Evolutionary conservation across 2,888 invertebrate species (phyloP).

Genomic region (Chloroclysta siterata): DNA sequence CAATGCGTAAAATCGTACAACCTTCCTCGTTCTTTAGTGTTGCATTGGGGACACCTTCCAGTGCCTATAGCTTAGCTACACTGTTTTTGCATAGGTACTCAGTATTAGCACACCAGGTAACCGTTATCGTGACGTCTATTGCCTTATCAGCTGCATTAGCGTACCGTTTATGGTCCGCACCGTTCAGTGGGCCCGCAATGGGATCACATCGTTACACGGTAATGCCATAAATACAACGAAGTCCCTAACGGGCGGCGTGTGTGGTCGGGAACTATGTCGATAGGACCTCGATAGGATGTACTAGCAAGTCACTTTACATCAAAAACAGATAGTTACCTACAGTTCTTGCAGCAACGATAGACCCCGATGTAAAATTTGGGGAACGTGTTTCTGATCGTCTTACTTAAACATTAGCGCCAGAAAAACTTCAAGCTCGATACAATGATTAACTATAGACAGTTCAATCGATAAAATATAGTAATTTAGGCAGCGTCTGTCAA

Average conservation of each 20-base stretch:
- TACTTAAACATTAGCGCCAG: too few relatives aligned
- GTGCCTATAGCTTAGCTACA: slow-evolving; percentile 28
- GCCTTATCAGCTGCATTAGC: slow-evolving; percentile 45
- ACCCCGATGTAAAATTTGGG: too few relatives aligned
- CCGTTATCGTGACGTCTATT: slow-evolving; percentile 52
- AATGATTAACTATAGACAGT: too few relatives aligned
- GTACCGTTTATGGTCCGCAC: slow-evolving; percentile 40
- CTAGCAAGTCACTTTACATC: slow-evolving; percentile 42
- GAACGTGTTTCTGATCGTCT: too few relatives aligned
- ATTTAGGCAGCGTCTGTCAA: background rate
- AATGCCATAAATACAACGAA: slow-evolving; percentile 27
- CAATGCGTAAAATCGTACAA: slow-evolving; percentile 41
- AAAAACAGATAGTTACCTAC: slow-evolving; percentile 33
- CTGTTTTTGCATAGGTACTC: slow-evolving; percentile 41
- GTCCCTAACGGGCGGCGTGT: slow-evolving; percentile 50
- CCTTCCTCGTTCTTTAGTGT: slow-evolving; percentile 27
- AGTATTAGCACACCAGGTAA: slow-evolving; percentile 45
- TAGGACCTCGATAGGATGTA: background rate
- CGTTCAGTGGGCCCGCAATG: slow-evolving; percentile 40
- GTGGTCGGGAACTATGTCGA: slow-evolving; percentile 48
- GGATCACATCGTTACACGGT: slow-evolving; percentile 36
- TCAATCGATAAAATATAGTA: background rate
- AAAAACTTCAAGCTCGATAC: too few relatives aligned
- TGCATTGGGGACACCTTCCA: slow-evolving; percentile 41
- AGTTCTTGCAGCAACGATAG: background rate